Percentiles rank a stretch among this genome's conserved stretches.
These are phyloP conservation scores for Lagria hirta DNA, from an alignment of 2,888 invertebrate genomes.

Conservation along the genomic window DNA sequence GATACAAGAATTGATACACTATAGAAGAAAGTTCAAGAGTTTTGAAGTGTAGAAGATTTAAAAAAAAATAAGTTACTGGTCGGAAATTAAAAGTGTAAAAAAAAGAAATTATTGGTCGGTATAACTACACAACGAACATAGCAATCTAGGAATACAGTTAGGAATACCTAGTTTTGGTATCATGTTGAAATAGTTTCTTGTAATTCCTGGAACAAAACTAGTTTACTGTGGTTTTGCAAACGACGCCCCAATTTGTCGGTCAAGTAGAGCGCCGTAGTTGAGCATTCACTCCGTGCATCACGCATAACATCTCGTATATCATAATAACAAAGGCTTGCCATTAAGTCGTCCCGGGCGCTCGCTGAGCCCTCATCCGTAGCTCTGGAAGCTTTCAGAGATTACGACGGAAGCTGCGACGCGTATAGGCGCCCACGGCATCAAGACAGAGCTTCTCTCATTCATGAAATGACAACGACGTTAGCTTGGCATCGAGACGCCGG, in stretches of 20 bases:
- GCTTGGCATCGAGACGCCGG: slow-evolving; percentile 22
- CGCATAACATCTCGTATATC: slow-evolving; percentile 29
- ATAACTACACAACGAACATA: too few relatives aligned
- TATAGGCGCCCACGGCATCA: slow-evolving; percentile 33
- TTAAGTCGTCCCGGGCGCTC: slow-evolving; percentile 29
- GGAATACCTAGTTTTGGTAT: too few relatives aligned
- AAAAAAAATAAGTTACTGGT: too few relatives aligned
- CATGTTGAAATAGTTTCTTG: too few relatives aligned
- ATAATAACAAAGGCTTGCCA: slow-evolving; percentile 31
- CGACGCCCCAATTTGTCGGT: slow-evolving; percentile 23
- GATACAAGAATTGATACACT: too few relatives aligned
- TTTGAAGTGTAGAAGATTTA: too few relatives aligned
- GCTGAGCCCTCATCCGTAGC: slow-evolving; percentile 20
- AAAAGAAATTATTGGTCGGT: too few relatives aligned
- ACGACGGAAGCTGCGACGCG: slow-evolving; percentile 29
- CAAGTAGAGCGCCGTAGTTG: slow-evolving; percentile 28
- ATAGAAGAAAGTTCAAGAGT: too few relatives aligned
- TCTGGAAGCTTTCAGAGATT: slow-evolving; percentile 31
- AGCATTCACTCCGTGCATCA: slow-evolving; percentile 27
- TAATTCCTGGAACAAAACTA: too few relatives aligned
- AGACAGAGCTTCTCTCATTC: slow-evolving; percentile 32
- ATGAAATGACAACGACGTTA: slow-evolving; percentile 29
- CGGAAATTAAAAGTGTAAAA: too few relatives aligned
- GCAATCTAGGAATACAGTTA: too few relatives aligned
- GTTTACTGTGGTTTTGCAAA: too few relatives aligned